Evolutionary conservation across 2,113 vertebrate species (phyloP), one percentile per base, ranked within the genome.

Genomic region (Ailurus styani): DNA sequence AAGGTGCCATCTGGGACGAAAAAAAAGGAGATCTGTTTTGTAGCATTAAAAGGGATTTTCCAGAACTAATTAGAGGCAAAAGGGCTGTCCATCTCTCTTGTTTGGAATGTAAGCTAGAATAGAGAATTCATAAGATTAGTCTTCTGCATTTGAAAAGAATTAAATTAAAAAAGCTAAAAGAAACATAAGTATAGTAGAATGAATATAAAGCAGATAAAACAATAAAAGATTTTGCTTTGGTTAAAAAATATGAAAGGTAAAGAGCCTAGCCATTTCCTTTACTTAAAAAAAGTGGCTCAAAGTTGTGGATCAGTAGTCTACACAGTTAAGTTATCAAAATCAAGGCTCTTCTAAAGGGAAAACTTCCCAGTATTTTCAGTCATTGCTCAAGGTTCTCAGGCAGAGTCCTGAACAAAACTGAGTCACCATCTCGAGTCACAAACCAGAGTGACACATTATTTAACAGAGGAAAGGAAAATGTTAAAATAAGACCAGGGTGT

Each of bases 391-490:
- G 29, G 29, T 93, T n/a, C 66, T 37, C 40, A 82, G 87, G 34
- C 68, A 72, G 31, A 25, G 42, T 75, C 40, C 64, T 47, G 34
- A 73, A 57, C 55, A 95, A 66, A 96, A 87, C n/a, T 87, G 90
- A 98, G 90, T 96, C 96, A 98, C 27, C 57, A 42, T n/a, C 47
- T 79, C 31, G 52, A 79, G 85, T 25, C 87, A 72, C 40, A 87
- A 54, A n/a, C 47, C 57, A 94, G 64, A 95, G 64, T 94, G 87
- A 95, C 87, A 96, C 87, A 93, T 93, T 81, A 77, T 77, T 96
- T 85, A 84, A 86, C 60, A 94, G 57, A 47, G 68, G 92, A 88
- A 97, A 94, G 91, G 75, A 97, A 97, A 98, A 96, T 90, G 57
- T 94, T 90, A 85, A 97, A 94, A 90, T 68, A 81, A 90, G 68